phyloP scores from a whole-genome alignment of 2,888 invertebrate species.

The Tortricodes alternella region DNA sequence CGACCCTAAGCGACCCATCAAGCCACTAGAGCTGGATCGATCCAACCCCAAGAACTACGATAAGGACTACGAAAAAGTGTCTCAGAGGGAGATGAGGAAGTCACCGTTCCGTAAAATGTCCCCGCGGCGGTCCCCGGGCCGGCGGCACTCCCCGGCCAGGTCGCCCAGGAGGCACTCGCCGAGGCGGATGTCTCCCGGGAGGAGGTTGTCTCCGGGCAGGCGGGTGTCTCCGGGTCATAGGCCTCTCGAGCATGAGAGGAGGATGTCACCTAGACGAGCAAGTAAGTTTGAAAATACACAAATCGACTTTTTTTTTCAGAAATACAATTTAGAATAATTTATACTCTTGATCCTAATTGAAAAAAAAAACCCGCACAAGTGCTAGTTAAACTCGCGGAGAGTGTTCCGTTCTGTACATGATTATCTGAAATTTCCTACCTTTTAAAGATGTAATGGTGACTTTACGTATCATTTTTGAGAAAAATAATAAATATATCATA shows the following conservation, averaged over 20 bases:
- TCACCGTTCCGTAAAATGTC: slow-evolving; percentile 38
- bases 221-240: slow-evolving; percentile 31
- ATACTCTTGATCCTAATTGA: too few relatives aligned
- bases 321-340: too few relatives aligned
- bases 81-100: slow-evolving; percentile 27
- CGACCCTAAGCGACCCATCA: background rate
- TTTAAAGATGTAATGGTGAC: too few relatives aligned
- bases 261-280: slow-evolving; percentile 29
- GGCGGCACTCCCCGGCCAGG: slow-evolving; percentile 31
- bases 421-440: too few relatives aligned
- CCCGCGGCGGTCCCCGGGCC: slow-evolving; percentile 38
- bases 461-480: too few relatives aligned
- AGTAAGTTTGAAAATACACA: too few relatives aligned
- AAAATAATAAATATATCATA: too few relatives aligned
- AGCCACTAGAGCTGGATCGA: background rate
- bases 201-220: slow-evolving; percentile 8
- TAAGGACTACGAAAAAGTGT: slow-evolving; percentile 12
- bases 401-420: too few relatives aligned
- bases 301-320: too few relatives aligned
- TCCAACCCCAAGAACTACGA: background rate
- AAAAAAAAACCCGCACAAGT: too few relatives aligned
- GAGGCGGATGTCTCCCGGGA: slow-evolving; percentile 33
- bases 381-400: too few relatives aligned
- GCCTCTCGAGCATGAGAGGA: slow-evolving; percentile 17
- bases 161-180: slow-evolving; percentile 29